Conservation (phyloP, 1,140 invertebrate genomes). For the Mya arenaria region DNA sequence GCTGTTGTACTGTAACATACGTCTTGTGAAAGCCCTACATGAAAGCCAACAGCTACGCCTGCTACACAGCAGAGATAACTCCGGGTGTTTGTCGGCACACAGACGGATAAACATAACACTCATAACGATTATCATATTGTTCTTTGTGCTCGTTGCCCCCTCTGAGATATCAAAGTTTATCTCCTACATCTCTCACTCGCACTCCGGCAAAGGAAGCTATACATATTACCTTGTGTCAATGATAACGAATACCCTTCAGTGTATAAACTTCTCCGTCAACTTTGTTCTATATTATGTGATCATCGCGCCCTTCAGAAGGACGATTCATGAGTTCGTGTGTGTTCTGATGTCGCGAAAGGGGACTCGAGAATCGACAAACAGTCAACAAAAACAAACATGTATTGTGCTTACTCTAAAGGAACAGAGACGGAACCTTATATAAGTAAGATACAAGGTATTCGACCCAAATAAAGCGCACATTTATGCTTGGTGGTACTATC, state of each 20-base stretch:
- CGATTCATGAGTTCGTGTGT: constrained; percentile 67
- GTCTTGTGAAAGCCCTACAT: constrained; percentile 66
- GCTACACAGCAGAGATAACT: constrained; percentile 63
- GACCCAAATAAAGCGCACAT: too few relatives aligned
- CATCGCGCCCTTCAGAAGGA: constrained; percentile 65
- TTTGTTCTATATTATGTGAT: constrained; percentile 70
- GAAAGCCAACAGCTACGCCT: constrained; percentile 61
- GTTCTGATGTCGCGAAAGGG: constrained; percentile 41
- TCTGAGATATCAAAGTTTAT: constrained; percentile 74
- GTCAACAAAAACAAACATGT: constrained; percentile 63
- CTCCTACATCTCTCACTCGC: constrained; percentile 59
- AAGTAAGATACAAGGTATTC: background rate
- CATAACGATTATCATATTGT: constrained; percentile 73
- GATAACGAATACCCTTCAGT: constrained; percentile 66
- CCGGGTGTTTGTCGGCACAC: constrained; percentile 61
- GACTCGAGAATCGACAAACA: constrained; percentile 58
- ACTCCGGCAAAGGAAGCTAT: constrained; percentile 9
- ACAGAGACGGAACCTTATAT: constrained; percentile 42
- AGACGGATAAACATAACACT: constrained; percentile 72
- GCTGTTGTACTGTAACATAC: constrained; percentile 71
- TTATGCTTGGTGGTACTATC: too few relatives aligned
- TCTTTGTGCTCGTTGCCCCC: constrained; percentile 73
- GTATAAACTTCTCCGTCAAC: constrained; percentile 69
- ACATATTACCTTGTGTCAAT: constrained; percentile 56
- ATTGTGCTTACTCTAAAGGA: constrained; percentile 61